Evolutionary conservation across 2,113 vertebrate species (phyloP), one percentile per base, ranked within the genome.

Genomic region (Onychorhynchus coronatus): DNA sequence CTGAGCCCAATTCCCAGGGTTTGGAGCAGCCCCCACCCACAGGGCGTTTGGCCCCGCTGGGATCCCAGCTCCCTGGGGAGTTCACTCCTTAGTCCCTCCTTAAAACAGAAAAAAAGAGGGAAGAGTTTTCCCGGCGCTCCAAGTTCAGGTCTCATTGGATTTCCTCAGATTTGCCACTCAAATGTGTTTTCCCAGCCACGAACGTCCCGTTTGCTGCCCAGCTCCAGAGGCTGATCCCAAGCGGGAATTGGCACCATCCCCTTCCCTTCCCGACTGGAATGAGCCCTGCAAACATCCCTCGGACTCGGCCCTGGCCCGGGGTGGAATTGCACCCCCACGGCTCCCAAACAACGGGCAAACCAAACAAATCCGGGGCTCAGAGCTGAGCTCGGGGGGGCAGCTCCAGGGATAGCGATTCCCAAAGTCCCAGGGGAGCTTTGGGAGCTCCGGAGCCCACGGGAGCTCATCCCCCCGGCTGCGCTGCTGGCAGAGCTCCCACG

Each of bases 251-350:
- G 46, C 13, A 4, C 58, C 1, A 18, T 14, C 59, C 23, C 63
- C 31, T 14, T 39, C 50, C 35, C 23, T 42, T n/a, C 46, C 25
- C 0, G 25, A 14, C 22, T 23, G 58, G 4, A 50, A 50, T 52
- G 35, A 52, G 37, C 83, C 42, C 68, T 12, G 12, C 3, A 6
- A 41, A 41, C 52, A 2, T 16, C 61, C 4, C 31, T 10, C 8
- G 5, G 12, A 6, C n/a, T 14, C 49, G 21, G 50, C 37, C 1
- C 33, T 5, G 76, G 47, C 16, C 12, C 0, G 7, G 52, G 33
- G 50, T 13, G 2, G 21, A 25, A 37, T 1, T 1, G 31, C 8
- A 28, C 1, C 4, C 56, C 46, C 13, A 52, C 1, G 49, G 55
- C 61, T 82, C 76, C 50, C 50, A 42, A 44, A 66, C 50, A 13